Base-by-base conservation (phyloP, 2,797 vertebrate genomes). In the Parauchenoglanis punctatus region DNA sequence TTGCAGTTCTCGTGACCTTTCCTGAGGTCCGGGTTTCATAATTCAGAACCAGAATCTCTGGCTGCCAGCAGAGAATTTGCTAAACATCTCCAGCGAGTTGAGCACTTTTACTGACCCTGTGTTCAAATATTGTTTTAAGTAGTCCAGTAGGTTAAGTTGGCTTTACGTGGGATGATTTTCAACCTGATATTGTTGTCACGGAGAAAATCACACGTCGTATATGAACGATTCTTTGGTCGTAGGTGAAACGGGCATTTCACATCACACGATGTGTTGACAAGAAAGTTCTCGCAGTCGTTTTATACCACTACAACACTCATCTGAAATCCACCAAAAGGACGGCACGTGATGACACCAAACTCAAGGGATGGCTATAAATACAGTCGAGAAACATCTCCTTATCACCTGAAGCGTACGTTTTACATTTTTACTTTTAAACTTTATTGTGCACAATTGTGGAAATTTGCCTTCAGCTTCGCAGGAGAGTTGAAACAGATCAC, bases 11-110 rank as follows among this genome's bases (percentile, higher is more conserved):
- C 44, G 75, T 87, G 89, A 88, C 84, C 89, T 90, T 87, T 91
- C 86, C 72, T 85, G 86, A 17, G 82, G 88, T 86, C 83, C 23
- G 40, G 75, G 87, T 90, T 90, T 91, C 88, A 88, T 90, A 85
- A 89, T 89, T 90, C 82, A 63, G 84, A 85, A 85, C 54, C 85
- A 83, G 63, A 85, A 49, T 72, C 28, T 85, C 65, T 73, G 77
- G 81, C 49, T 85, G 87, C 65, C 84, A 83, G 73, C 58, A 31
- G 56, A 89, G 82, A 82, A 85, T 83, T 54, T 85, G 87, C 56
- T 73, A 85, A 90, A 83, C 83, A 73, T 78, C 75, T 87, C 81
- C 76, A 13, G 77, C 25, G 89, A 89, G 84, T 61, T 25, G 59
- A 7, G 13, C 58, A 85, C 25, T 23, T 49, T 49, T 20, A 28